phyloP scores from a whole-genome alignment of 2,113 vertebrate species.

The Daphoenositta chrysoptera region DNA sequence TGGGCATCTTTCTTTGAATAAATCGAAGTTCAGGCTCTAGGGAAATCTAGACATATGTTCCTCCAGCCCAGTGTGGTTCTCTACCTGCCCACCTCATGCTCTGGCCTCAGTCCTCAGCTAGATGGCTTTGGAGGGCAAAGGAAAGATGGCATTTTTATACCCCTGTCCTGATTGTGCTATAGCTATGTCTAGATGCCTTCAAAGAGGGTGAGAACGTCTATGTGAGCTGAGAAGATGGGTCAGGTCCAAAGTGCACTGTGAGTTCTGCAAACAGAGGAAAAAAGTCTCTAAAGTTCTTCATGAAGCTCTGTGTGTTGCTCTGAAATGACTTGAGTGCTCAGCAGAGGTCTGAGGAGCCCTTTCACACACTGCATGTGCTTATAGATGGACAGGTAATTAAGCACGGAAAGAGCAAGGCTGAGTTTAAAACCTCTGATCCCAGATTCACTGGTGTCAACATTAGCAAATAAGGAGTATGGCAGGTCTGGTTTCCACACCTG shows the following conservation, averaged over 20 bases:
- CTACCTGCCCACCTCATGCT: not conserved
- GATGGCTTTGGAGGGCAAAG: not conserved
- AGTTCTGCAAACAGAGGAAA: not conserved
- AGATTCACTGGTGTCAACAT: not conserved
- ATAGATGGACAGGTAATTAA: constrained; percentile 17
- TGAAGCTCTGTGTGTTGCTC: not conserved
- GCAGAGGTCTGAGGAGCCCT: not conserved
- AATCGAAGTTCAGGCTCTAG: not conserved
- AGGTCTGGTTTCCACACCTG: constrained; percentile 32
- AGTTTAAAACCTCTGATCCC: not conserved
- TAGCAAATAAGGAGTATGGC: not conserved
- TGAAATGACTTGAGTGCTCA: not conserved
- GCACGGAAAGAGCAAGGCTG: not conserved
- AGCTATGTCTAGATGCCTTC: not conserved
- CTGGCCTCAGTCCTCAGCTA: not conserved
- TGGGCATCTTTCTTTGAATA: not conserved
- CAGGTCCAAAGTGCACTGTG: not conserved
- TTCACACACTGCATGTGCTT: not conserved
- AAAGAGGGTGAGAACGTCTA: not conserved
- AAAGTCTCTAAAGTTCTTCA: not conserved
- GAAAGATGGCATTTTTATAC: not conserved
- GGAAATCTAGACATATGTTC: not conserved
- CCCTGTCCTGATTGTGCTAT: not conserved
- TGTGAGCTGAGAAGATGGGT: not conserved
- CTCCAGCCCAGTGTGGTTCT: not conserved